Evolutionary conservation across 2,888 invertebrate species (phyloP).

Genomic region (Folsomia candida): DNA sequence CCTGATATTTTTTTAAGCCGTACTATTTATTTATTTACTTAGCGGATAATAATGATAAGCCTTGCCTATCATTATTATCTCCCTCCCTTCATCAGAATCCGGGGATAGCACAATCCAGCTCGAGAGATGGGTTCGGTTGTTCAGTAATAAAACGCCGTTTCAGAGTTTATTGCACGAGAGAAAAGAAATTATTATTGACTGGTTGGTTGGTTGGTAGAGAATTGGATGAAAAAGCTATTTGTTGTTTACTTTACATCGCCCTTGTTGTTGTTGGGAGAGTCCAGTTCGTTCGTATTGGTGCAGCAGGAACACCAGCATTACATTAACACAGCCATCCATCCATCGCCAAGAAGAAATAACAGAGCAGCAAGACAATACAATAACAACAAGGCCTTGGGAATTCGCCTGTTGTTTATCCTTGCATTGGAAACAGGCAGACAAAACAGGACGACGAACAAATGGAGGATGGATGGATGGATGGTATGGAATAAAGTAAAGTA

Average conservation of each 20-base stretch:
- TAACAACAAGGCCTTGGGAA: constrained; percentile 50
- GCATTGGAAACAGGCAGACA: constrained; percentile 36
- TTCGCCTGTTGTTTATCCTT: constrained; percentile 46
- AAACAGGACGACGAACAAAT: constrained; percentile 40
- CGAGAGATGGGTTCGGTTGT: too few species aligned
- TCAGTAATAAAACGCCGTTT: not conserved
- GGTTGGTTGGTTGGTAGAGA: not conserved
- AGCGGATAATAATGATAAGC: too few species aligned
- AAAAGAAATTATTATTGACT: not conserved
- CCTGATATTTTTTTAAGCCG: too few species aligned
- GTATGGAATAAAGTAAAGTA: not conserved
- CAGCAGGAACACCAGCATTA: not conserved
- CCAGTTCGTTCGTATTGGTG: constrained; percentile 4
- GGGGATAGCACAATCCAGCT: too few species aligned
- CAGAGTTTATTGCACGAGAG: not conserved
- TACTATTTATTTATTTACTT: too few species aligned
- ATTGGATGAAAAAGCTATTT: constrained; percentile 15
- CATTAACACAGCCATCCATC: not conserved
- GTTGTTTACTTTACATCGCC: constrained; percentile 21
- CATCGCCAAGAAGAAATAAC: constrained; percentile 16
- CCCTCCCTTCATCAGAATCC: too few species aligned
- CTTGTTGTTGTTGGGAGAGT: constrained; percentile 3
- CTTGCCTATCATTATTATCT: too few species aligned
- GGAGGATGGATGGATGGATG: constrained; percentile 17
- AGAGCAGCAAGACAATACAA: constrained; percentile 37